Evolutionary conservation across 2,888 invertebrate species (phyloP).

Genomic region (Agapostemon virescens): DNA sequence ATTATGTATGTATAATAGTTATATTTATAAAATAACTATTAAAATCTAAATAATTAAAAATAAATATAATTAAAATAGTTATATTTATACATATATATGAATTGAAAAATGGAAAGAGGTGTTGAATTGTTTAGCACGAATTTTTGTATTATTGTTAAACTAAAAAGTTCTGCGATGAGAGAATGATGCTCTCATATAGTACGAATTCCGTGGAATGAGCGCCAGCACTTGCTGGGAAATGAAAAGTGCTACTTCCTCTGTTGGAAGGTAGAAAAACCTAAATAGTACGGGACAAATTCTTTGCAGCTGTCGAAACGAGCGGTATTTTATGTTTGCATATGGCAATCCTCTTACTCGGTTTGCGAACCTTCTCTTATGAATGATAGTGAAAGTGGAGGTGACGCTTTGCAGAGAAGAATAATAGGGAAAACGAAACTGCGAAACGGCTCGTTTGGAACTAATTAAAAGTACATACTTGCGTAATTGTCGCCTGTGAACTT

Average conservation of each 20-base stretch:
- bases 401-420: constrained; percentile 26
- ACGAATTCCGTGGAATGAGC: background rate
- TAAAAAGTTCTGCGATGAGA: background rate
- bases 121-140: background rate
- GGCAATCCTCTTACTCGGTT: constrained; percentile 21
- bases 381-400: constrained; percentile 33
- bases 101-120: background rate
- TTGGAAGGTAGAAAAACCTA: background rate
- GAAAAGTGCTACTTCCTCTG: constrained; percentile 8
- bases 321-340: constrained; percentile 28
- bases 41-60: no score
- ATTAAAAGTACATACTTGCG: background rate
- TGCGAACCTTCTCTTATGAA: constrained; percentile 29
- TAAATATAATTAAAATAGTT: no score
- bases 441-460: constrained; percentile 11
- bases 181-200: background rate
- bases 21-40: no score
- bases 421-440: constrained; percentile 18
- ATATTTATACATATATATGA: no score
- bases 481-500: background rate
- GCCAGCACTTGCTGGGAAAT: background rate
- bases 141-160: background rate
- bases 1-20: no score
- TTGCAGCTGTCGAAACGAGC: constrained; percentile 20
- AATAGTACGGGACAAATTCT: constrained; percentile 29